Conservation (phyloP, 1,140 invertebrate genomes). For the Helicoverpa armigera region DNA sequence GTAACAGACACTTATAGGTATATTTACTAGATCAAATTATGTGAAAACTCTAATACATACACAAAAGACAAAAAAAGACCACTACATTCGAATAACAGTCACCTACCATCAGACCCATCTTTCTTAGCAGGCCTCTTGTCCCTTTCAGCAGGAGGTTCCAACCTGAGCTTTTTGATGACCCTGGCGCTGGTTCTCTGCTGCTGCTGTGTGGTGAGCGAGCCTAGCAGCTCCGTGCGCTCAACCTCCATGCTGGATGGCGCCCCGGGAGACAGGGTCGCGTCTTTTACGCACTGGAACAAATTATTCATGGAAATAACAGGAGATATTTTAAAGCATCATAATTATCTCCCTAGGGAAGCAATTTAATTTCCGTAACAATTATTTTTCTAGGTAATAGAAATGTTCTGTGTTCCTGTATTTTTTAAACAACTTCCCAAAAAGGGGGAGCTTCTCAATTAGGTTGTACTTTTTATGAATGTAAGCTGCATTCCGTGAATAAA, state of each 20-base stretch:
- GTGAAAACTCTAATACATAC: too few relatives aligned
- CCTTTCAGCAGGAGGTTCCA: constrained; percentile 80
- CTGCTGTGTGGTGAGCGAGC: constrained; percentile 88
- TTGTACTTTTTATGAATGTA: too few relatives aligned
- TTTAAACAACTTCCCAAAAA: too few relatives aligned
- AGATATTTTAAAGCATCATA: background rate
- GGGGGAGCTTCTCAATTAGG: too few relatives aligned
- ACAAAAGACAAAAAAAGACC: background rate
- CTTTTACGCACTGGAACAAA: constrained; percentile 61
- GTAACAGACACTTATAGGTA: too few relatives aligned
- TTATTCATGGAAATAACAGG: background rate
- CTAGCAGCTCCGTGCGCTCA: constrained; percentile 86
- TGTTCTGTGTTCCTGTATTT: too few relatives aligned
- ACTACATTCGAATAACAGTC: background rate
- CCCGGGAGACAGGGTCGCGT: constrained; percentile 66
- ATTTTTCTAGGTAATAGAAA: too few relatives aligned
- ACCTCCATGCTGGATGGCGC: constrained; percentile 53
- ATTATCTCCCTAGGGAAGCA: background rate
- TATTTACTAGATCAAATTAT: too few relatives aligned
- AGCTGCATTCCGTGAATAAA: too few relatives aligned
- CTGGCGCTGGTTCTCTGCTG: constrained; percentile 89
- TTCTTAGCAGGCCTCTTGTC: constrained; percentile 52
- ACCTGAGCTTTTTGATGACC: constrained; percentile 89
- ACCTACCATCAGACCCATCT: constrained; percentile 49
- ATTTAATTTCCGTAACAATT: too few relatives aligned